phyloP scores from a whole-genome alignment of 2,797 vertebrate genomes.

The Acridotheres tristis region DNA sequence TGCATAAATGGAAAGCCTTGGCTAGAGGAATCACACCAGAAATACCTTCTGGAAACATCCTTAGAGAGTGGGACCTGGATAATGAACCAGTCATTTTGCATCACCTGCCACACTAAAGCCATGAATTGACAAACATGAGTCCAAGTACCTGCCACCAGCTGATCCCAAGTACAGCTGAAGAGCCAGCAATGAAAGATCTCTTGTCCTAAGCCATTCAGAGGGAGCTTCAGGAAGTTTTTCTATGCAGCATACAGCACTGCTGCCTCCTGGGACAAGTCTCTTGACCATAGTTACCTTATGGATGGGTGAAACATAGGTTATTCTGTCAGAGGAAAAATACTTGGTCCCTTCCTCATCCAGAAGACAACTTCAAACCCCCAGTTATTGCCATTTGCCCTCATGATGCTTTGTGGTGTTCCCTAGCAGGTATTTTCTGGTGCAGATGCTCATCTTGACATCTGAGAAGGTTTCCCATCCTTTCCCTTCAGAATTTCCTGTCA shows the following conservation, averaged over 20 bases:
- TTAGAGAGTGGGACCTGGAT: neutral
- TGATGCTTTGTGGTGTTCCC: neutral
- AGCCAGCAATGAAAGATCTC: neutral
- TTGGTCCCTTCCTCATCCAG: neutral
- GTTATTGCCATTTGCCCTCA: neutral
- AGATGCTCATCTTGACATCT: neutral
- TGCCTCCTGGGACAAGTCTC: neutral
- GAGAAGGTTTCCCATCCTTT: neutral
- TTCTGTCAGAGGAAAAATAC: neutral
- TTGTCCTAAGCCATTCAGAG: neutral
- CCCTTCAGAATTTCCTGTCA: neutral
- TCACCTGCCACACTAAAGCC: neutral
- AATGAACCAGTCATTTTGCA: accelerated
- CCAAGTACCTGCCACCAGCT: neutral
- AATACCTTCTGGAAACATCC: neutral
- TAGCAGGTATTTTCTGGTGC: neutral
- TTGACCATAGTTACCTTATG: neutral
- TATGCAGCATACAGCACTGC: neutral
- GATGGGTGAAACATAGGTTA: neutral
- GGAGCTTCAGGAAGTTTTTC: neutral
- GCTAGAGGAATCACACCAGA: neutral
- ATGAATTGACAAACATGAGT: neutral
- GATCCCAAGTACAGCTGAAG: neutral
- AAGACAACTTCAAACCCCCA: neutral
- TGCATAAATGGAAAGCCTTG: neutral